Evolutionary conservation across 2,888 invertebrate species (phyloP), one percentile per base, ranked within the genome.

Genomic region (Cryptocheilus praepositus): DNA sequence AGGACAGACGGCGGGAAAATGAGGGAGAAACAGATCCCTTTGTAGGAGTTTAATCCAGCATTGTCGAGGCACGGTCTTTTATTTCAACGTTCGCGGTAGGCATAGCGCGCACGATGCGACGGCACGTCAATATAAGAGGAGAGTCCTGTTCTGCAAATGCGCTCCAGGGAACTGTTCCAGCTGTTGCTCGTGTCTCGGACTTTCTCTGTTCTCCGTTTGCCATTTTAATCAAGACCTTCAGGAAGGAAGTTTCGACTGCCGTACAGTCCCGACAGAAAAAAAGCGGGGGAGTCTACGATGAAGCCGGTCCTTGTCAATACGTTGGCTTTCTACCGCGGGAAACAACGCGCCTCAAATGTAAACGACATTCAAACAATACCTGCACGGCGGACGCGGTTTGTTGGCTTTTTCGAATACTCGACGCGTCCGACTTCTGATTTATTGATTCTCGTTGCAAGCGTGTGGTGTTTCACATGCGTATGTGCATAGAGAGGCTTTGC

Each of bases 141-240:
- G 85, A 86, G 78, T 85, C 85, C 86, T 88, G 87, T 88, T 85
- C 85, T 78, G 82, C 82, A 88, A 89, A 88, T 88, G 88, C 82
- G 88, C 88, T 86, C 82, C 86, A 86, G 88, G 88, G 87, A 87
- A 88, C 86, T 70, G 83, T 87, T 88, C 88, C 88, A 89, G 88
- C 88, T 89, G 88, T 89, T 89, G 88, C 86, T 85, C 81, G 79
- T 79, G 76, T 77, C 70, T 79, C 77, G 80, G 83, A 81, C 80
- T 83, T 81, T 82, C 78, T 81, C 79, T 72, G 62, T 74, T 62
- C 65, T 74, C 73, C 81, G 83, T 83, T 87, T 87, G 87, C 86
- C 87, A 87, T 88, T 88, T 88, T 88, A 88, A 88, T 88, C 87
- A 88, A 88, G 85, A 83, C 78, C 80, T 81, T 69, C 83, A 84